Conservation (phyloP, 2,113 vertebrate species). For the Hemiprocne comata region DNA sequence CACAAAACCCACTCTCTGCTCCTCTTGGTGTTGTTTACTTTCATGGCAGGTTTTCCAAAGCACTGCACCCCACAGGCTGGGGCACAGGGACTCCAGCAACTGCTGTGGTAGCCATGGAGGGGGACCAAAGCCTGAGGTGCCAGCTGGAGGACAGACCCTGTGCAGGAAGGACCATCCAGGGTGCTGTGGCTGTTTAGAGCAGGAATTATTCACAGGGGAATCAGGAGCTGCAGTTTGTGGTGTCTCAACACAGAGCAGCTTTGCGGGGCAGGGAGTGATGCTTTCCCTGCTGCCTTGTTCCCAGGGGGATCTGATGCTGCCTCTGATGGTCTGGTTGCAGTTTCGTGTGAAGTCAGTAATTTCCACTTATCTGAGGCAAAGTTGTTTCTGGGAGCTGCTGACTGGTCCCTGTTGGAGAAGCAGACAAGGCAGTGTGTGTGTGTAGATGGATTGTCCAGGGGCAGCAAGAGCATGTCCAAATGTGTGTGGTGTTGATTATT, state of each 20-base stretch:
- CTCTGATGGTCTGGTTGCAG: not conserved
- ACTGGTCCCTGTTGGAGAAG: not conserved
- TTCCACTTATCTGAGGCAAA: not conserved
- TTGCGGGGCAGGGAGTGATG: not conserved
- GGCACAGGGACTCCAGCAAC: too few species aligned
- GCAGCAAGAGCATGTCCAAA: not conserved
- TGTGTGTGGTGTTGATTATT: not conserved
- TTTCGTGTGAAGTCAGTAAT: not conserved
- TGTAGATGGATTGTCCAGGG: not conserved
- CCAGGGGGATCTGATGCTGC: not conserved
- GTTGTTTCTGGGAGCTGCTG: not conserved
- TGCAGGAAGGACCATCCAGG: too few species aligned
- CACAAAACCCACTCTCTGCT: too few species aligned
- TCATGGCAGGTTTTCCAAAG: too few species aligned
- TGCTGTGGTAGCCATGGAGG: too few species aligned
- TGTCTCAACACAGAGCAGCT: too few species aligned
- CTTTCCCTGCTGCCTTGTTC: not conserved
- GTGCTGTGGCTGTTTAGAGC: not conserved
- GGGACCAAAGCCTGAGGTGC: too few species aligned
- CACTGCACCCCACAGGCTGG: too few species aligned
- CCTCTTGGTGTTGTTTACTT: too few species aligned
- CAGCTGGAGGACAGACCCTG: too few species aligned
- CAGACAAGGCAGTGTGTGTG: fast-evolving
- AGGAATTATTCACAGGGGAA: not conserved
- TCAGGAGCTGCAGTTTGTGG: not conserved